A percentile compares a stretch with the other conserved stretches of the same genome.
phyloP scores from a whole-genome alignment of 2,113 vertebrate genomes.

The Dryoscopus gambensis region DNA sequence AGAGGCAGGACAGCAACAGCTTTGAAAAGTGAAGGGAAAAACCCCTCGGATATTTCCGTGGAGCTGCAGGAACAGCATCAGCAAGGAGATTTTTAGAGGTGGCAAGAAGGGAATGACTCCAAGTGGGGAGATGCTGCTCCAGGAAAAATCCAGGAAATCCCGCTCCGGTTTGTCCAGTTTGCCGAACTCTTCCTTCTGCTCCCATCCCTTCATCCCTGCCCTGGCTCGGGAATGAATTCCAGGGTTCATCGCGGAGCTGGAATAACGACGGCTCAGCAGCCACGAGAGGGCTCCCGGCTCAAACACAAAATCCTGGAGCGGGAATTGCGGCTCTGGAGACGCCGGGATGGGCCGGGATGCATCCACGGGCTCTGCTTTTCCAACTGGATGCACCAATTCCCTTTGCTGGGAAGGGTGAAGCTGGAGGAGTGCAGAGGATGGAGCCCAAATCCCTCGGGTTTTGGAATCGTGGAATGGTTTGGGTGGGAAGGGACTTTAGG shows the following conservation, averaged over 20 bases:
- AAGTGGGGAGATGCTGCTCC: neutral
- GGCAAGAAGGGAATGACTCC: neutral
- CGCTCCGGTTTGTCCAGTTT: rapidly evolving
- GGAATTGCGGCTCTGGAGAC: neutral
- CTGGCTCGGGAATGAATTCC: neutral
- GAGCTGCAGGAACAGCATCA: neutral
- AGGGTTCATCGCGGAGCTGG: neutral
- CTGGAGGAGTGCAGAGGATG: neutral
- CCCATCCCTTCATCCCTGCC: rapidly evolving
- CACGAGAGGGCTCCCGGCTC: slow-evolving; percentile 41
- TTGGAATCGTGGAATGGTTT: neutral
- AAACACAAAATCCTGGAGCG: neutral
- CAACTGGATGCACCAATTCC: neutral
- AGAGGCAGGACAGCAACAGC: neutral
- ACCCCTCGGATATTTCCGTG: neutral
- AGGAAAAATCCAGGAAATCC: neutral
- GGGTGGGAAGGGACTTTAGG: neutral
- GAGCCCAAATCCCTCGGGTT: neutral
- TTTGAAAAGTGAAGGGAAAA: neutral
- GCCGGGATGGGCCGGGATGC: neutral
- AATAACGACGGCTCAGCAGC: neutral
- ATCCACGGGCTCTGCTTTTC: neutral
- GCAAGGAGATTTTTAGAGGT: neutral
- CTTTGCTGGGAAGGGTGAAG: neutral
- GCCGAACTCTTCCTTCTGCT: neutral